Base-by-base conservation (phyloP, 2,113 vertebrate species). In the Dasyornis broadbenti region DNA sequence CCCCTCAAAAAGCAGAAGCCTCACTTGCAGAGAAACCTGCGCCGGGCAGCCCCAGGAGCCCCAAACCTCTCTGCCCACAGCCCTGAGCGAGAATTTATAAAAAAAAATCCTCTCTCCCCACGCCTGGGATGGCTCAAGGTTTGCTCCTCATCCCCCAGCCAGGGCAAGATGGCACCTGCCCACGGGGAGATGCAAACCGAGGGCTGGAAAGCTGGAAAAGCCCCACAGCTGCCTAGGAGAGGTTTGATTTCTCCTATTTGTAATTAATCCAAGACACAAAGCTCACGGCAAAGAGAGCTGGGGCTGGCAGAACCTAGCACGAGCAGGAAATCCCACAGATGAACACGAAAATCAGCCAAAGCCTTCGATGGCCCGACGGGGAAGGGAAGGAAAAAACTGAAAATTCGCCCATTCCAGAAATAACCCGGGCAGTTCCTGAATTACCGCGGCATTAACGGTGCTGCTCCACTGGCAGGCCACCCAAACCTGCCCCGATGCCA, bases 1-100 rank as follows among this genome's bases (percentile, higher is more conserved):
- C 86, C 85, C 70, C 13, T 11, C 0, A 61, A 94, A 95, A 97
- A 97, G 96, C 90, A 96, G 96, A 97, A 97, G 93, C 85, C 78
- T 69, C 26, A 0, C n/a, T 95, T 66, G 84, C 87, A 3, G 71
- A 79, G 90, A 93, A 87, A 82, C 39, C 73, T 77, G 44, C 2
- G n/a, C 54, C 0, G 31, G 52, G 94, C 72, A 86, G 65, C 92
- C 37, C 85, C 30, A 60, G 33, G 2, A 93, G 44, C 78, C 86
- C 72, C 76, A 95, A 22, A 94, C 80, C 86, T 96, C 92, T 3
- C 82, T 83, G 64, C 60, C 94, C 94, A 7, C 94, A 97, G 2
- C 9, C 72, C 93, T 37, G 80, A 92, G 92, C 76, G 73, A 30
- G 66, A 21, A 57, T 52, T 86, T 16, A 20, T 13, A 70, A 19